These are phyloP conservation scores for Hyposmocoma kahamanoa DNA, from an alignment of 1,140 invertebrate genomes.

Conservation along the genomic window DNA sequence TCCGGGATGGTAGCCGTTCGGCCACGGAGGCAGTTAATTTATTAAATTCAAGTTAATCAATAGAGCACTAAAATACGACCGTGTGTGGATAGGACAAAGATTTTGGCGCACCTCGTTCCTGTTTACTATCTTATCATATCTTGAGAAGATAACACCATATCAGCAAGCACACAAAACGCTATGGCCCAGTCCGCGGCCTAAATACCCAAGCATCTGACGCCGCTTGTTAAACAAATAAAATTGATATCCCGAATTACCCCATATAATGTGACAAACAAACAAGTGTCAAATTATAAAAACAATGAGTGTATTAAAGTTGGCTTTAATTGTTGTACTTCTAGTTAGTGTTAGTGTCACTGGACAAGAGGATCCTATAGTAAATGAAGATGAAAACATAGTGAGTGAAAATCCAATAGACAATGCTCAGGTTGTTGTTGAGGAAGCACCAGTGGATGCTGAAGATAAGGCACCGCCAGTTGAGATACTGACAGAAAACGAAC, in stretches of 20 bases:
- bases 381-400: slow-evolving; percentile 35
- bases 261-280: slow-evolving; percentile 17
- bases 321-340: slow-evolving; percentile 43
- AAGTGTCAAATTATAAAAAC: slow-evolving; percentile 29
- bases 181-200: slow-evolving; percentile 46
- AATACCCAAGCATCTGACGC: slow-evolving; percentile 54
- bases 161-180: slow-evolving; percentile 58
- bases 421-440: neutral
- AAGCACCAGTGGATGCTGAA: slow-evolving; percentile 13
- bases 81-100: slow-evolving; percentile 60
- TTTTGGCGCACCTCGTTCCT: slow-evolving; percentile 69
- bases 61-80: slow-evolving; percentile 22
- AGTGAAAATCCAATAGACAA: slow-evolving; percentile 24
- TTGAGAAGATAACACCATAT: slow-evolving; percentile 53
- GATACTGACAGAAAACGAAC: slow-evolving; percentile 25
- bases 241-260: slow-evolving; percentile 13
- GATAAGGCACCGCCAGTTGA: slow-evolving; percentile 30
- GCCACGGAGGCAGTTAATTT: no score
- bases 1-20: no score
- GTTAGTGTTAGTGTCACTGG: slow-evolving; percentile 48
- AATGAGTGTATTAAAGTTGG: slow-evolving; percentile 60
- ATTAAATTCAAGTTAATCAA: no score
- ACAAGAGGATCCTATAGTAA: slow-evolving; percentile 36
- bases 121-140: slow-evolving; percentile 69
- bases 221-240: slow-evolving; percentile 17